These are phyloP conservation scores for Pogonognathellus flavescens DNA, from an alignment of 1,140 invertebrate species.

Conservation along the genomic window DNA sequence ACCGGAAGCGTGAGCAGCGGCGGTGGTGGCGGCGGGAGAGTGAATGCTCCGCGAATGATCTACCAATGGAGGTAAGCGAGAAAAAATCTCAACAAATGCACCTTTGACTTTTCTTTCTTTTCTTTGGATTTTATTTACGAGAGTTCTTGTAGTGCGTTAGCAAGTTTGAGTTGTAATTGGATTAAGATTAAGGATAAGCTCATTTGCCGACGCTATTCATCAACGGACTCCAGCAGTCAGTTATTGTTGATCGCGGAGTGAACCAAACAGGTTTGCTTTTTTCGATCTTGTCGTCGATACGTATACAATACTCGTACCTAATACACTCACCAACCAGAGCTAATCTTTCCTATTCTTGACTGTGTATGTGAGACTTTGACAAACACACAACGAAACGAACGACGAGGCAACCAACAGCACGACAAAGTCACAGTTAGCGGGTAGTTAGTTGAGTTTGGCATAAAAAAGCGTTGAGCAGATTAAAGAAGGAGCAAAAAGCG, in stretches of 20 bases:
- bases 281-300: not conserved
- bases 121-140: not conserved
- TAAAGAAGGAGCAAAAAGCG: not conserved
- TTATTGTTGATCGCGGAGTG: not conserved
- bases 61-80: too few relatives aligned
- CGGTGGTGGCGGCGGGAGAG: too few relatives aligned
- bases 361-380: too few relatives aligned
- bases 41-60: too few relatives aligned
- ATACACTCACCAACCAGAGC: not conserved
- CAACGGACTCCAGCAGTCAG: not conserved
- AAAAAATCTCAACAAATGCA: too few relatives aligned
- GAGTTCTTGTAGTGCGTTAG: not conserved
- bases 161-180: conserved; percentile 5
- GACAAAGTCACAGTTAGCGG: too few relatives aligned
- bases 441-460: too few relatives aligned
- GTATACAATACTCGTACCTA: not conserved
- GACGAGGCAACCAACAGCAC: too few relatives aligned
- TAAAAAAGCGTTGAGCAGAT: too few relatives aligned
- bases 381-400: too few relatives aligned
- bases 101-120: not conserved
- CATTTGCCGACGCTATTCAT: conserved; percentile 2
- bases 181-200: conserved; percentile 7
- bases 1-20: too few relatives aligned
- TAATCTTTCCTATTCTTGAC: too few relatives aligned
- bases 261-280: not conserved